Conservation (phyloP, 1,140 invertebrate species). For the Dreissena rostriformis region DNA sequence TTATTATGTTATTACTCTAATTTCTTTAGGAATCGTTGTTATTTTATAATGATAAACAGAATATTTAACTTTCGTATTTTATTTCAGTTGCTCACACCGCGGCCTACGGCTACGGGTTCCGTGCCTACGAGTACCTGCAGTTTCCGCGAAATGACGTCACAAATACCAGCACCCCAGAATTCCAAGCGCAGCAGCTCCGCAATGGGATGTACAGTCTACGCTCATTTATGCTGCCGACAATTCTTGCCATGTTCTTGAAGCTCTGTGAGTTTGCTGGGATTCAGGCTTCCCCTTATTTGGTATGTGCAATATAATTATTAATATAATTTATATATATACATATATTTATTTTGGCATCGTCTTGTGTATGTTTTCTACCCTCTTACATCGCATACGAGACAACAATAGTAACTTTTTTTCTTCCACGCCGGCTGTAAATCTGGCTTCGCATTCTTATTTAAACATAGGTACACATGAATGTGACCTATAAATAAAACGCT, state of each 20-base stretch:
- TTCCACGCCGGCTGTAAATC: too few species aligned
- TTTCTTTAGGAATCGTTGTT: too few species aligned
- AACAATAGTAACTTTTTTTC: too few species aligned
- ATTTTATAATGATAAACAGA: too few species aligned
- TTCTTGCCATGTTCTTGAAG: constrained; percentile 45
- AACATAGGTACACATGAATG: too few species aligned
- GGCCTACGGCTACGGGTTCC: constrained; percentile 71
- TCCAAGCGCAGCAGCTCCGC: constrained; percentile 38
- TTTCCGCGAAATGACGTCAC: constrained; percentile 9
- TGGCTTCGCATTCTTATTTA: too few species aligned
- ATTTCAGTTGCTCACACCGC: constrained; percentile 71
- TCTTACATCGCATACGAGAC: too few species aligned
- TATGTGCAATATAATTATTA: constrained; percentile 44
- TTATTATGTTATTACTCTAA: too few species aligned
- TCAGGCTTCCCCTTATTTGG: constrained; percentile 60
- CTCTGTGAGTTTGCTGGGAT: constrained; percentile 6
- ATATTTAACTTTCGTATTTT: neutral
- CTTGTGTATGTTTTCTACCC: too few species aligned
- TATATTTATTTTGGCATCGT: too few species aligned
- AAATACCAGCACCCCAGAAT: constrained; percentile 14
- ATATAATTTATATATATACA: too few species aligned
- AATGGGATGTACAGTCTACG: constrained; percentile 67
- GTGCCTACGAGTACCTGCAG: constrained; percentile 68
- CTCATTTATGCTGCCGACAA: constrained; percentile 62
- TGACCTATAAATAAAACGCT: too few species aligned